Conservation (phyloP, 2,888 invertebrate genomes). For the Barypeithes pellucidus region DNA sequence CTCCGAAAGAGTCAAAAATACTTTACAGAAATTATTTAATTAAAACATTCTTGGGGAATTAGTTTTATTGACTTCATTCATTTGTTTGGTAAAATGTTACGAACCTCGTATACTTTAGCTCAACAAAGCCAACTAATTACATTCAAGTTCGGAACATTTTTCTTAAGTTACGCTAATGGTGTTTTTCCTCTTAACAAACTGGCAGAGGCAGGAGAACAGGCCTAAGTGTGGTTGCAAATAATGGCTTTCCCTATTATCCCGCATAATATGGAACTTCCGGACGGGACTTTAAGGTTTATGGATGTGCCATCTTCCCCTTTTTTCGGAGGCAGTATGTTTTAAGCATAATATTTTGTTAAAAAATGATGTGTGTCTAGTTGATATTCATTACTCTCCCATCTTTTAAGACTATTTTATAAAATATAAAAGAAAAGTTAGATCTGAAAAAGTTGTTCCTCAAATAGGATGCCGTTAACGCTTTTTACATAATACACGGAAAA, state of each 20-base stretch:
- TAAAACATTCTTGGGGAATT: no score
- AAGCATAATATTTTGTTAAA: slow-evolving; percentile 6
- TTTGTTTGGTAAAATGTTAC: no score
- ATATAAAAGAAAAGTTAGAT: no score
- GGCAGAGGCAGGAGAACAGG: slow-evolving; percentile 15
- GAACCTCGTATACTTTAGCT: not conserved
- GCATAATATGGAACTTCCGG: slow-evolving; percentile 33
- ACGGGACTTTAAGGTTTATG: slow-evolving; percentile 32
- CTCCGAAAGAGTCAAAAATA: no score
- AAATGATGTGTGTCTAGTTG: not conserved
- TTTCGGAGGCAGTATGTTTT: not conserved
- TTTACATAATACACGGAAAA: no score
- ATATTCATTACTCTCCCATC: no score
- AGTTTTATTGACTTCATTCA: no score
- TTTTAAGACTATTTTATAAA: no score
- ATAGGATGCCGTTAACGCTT: no score
- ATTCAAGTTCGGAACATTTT: not conserved
- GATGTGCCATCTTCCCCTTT: slow-evolving; percentile 15
- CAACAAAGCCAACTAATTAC: slow-evolving; percentile 6
- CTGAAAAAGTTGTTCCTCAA: no score
- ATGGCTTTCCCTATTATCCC: slow-evolving; percentile 35
- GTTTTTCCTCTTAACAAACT: slow-evolving; percentile 1
- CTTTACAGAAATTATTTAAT: no score
- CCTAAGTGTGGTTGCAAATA: slow-evolving; percentile 38
- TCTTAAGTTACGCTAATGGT: slow-evolving; percentile 6